Conservation (phyloP, 2,113 vertebrate genomes). For the Arizona elegans region DNA sequence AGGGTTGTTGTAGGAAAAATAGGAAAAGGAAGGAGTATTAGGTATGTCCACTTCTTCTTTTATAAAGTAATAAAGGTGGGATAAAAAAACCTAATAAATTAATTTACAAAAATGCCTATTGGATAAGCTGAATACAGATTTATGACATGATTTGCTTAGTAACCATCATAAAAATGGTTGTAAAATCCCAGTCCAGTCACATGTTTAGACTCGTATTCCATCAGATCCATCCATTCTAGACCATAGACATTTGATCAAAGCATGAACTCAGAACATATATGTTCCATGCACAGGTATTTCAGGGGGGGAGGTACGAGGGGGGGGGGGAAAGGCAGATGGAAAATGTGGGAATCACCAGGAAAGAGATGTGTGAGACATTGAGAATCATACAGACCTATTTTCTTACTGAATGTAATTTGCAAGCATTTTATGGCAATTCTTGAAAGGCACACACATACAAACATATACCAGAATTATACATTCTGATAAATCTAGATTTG, state of each 20-base stretch:
- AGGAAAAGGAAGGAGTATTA: not conserved
- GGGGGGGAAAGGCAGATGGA: too few species aligned
- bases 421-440: not conserved
- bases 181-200: not conserved
- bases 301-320: too few species aligned
- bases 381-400: not conserved
- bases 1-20: not conserved
- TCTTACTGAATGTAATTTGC: not conserved
- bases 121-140: not conserved
- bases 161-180: not conserved
- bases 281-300: too few species aligned
- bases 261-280: not conserved
- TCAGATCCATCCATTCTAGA: not conserved
- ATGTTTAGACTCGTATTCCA: not conserved
- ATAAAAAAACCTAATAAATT: not conserved
- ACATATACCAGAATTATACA: not conserved
- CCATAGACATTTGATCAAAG: not conserved
- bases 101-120: too few species aligned
- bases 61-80: not conserved
- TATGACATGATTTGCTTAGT: not conserved
- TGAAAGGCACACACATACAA: not conserved
- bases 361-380: not conserved
- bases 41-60: not conserved
- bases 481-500: not conserved
- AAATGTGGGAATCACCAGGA: not conserved